A percentile compares a stretch with the other conserved stretches of the same genome.
These are phyloP conservation scores for Platyscapa corneri DNA, from an alignment of 1,140 invertebrate species.

Conservation along the genomic window DNA sequence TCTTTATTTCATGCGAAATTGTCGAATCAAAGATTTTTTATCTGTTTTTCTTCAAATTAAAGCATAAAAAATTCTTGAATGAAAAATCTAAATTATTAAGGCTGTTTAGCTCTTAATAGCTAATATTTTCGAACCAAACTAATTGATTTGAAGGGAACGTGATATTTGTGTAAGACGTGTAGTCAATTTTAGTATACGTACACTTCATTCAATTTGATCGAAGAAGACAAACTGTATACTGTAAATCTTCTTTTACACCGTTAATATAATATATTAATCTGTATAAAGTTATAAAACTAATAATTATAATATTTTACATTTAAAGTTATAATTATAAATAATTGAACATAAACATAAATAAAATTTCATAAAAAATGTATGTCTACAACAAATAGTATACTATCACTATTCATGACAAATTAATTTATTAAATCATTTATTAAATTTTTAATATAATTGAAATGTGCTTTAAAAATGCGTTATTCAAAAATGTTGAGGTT, in stretches of 20 bases:
- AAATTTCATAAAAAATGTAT: too few species aligned
- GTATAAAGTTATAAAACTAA: too few species aligned
- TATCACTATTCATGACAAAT: too few species aligned
- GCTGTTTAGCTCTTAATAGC: slow-evolving; percentile 59
- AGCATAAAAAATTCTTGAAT: slow-evolving; percentile 56
- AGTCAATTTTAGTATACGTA: not conserved
- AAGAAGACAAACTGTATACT: slow-evolving; percentile 10
- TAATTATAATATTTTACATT: too few species aligned
- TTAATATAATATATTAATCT: not conserved
- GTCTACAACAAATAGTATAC: too few species aligned
- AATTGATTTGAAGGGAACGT: slow-evolving; percentile 48
- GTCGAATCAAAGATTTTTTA: slow-evolving; percentile 9
- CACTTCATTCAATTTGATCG: not conserved
- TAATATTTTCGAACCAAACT: slow-evolving; percentile 68
- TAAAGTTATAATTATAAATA: too few species aligned
- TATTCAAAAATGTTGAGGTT: too few species aligned
- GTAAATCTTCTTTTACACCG: not conserved
- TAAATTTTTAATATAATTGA: too few species aligned
- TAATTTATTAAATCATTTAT: too few species aligned
- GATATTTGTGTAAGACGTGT: not conserved
- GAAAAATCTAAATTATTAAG: slow-evolving; percentile 57
- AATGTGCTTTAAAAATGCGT: too few species aligned
- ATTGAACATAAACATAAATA: too few species aligned
- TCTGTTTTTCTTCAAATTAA: slow-evolving; percentile 49
- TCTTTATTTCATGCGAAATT: not conserved